Evolutionary conservation across 2,113 vertebrate genomes (phyloP).

Genomic region (Ciconia boyciana): DNA sequence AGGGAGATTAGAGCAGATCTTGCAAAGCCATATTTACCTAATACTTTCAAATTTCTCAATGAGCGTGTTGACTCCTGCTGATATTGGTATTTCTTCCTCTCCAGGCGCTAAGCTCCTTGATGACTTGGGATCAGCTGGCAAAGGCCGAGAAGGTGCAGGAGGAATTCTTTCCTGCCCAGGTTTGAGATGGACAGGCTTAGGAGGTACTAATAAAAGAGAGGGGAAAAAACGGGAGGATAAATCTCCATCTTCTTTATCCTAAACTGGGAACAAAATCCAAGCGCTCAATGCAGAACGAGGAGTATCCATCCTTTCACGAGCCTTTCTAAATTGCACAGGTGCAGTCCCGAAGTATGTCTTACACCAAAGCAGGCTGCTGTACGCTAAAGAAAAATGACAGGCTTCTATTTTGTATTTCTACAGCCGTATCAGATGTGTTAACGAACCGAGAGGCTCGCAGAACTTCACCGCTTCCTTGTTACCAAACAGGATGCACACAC

Average conservation of each 20-base stretch:
- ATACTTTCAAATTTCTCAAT: slow-evolving; percentile 83
- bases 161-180: slow-evolving; percentile 82
- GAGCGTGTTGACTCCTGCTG: slow-evolving; percentile 77
- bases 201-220: slow-evolving; percentile 78
- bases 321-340: not conserved
- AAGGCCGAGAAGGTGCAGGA: slow-evolving; percentile 78
- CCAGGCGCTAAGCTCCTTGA: slow-evolving; percentile 25
- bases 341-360: not conserved
- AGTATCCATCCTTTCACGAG: not conserved
- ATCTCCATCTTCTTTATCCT: not conserved
- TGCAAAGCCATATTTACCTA: slow-evolving; percentile 65
- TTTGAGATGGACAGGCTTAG: slow-evolving; percentile 84
- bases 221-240: not conserved
- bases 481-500: slow-evolving; percentile 83
- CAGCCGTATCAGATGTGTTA: not conserved
- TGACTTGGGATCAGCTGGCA: slow-evolving; percentile 76
- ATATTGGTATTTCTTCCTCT: slow-evolving; percentile 59
- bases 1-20: not conserved
- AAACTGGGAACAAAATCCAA: not conserved
- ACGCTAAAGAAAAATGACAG: fast-evolving
- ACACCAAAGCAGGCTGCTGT: not conserved
- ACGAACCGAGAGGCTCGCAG: not conserved
- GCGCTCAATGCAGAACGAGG: not conserved
- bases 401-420: not conserved
- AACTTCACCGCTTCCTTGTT: slow-evolving; percentile 77